Evolutionary conservation across 2,113 vertebrate genomes (phyloP), one percentile per base, ranked within the genome.

Genomic region (Notechis scutatus): DNA sequence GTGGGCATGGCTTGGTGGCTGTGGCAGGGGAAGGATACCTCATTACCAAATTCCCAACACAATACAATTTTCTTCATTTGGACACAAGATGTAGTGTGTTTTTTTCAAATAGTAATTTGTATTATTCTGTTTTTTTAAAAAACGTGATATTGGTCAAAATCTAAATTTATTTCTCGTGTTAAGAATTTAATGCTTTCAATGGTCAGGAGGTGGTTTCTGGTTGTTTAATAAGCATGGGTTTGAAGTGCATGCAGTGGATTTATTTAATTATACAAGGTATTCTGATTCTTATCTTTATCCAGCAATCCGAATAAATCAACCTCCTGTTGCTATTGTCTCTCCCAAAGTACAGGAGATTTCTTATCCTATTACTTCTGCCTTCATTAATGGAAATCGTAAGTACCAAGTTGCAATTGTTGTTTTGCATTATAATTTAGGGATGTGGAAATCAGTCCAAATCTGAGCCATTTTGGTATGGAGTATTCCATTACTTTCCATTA

Each of bases 361-460:
- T 52, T 92, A 97, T 54, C 98, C 98, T 39, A 93, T 96, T 91
- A 95, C 94, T 1, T 97, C 96, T 2, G 95, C 96, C 55, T 96
- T 97, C 94, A 97, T 99, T 0, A 97, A 99, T 69, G 98, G 98
- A 96, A 98, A 97, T 93, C 96, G 98, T 98, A 98, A 29, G 98
- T 98, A 97, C 85, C 90, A 45, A 90, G 23, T 26, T 42, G 18
- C 29, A 34, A 14, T 34, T 5, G 59, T 54, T 55, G 94, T 6
- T 29, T 92, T 95, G 47, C 45, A 81, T 81, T 9, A 42, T 21
- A 42, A 81, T 21, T 42, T 81, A 23, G 74, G 7, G 18, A 42
- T 42, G 34, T 81, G 34, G 34, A 81, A 81, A 81, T 81, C 7
- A 81, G 74, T 21, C 15, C 7, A 42, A 81, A 42, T 81, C 34